phyloP scores from a whole-genome alignment of 1,140 invertebrate species.

The Sarcophaga bullata region DNA sequence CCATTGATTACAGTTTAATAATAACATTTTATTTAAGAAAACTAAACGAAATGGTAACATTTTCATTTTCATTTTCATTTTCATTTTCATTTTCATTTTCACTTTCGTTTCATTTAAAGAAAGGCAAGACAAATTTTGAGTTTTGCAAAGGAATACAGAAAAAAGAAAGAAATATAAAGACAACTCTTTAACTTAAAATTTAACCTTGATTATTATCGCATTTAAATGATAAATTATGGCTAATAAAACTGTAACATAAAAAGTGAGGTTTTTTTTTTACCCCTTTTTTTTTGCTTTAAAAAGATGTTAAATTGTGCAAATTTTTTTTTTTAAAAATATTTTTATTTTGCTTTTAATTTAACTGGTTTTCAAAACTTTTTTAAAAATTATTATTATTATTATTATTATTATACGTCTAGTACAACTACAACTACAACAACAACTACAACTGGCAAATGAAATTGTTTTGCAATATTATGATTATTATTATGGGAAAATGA shows the following conservation, averaged over 20 bases:
- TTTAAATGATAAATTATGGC: not conserved
- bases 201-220: slow-evolving; percentile 14
- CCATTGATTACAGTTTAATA: not conserved
- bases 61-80: not conserved
- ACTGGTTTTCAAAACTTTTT: too few relatives aligned
- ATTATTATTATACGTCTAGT: too few relatives aligned
- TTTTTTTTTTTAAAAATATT: too few relatives aligned
- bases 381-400: too few relatives aligned
- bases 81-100: not conserved
- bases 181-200: not conserved
- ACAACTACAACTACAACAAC: too few relatives aligned
- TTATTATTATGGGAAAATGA: not conserved
- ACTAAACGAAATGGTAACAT: not conserved
- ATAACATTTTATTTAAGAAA: not conserved
- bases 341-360: too few relatives aligned
- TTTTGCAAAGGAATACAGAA: too few relatives aligned
- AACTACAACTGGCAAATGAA: too few relatives aligned
- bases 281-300: too few relatives aligned
- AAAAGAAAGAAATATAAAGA: not conserved
- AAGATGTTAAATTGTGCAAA: too few relatives aligned
- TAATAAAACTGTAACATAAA: not conserved
- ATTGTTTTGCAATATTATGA: too few relatives aligned
- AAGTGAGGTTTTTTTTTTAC: too few relatives aligned
- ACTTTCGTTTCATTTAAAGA: not conserved
- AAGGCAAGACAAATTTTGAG: not conserved